Evolutionary conservation across 2,797 vertebrate species (phyloP).

Genomic region (Neosilurus mollespiculum): DNA sequence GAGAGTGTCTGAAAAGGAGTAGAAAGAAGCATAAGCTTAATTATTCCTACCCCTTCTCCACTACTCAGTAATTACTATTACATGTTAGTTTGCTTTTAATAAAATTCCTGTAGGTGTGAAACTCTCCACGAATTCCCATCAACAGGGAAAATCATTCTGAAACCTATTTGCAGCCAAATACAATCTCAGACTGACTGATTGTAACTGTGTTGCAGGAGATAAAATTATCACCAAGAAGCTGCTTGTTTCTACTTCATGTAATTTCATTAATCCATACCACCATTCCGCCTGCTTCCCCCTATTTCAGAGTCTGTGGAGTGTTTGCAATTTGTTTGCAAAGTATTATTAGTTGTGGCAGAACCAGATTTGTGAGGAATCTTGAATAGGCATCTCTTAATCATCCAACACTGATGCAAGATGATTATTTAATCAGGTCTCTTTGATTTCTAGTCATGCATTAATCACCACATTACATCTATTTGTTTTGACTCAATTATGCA

Average conservation of each 20-base stretch:
- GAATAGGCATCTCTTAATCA: constrained; percentile 48
- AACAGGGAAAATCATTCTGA: constrained; percentile 12
- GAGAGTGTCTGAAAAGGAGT: too few relatives aligned
- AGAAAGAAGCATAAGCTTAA: too few relatives aligned
- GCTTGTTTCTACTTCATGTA: neutral
- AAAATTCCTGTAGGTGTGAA: neutral
- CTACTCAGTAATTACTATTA: too few relatives aligned
- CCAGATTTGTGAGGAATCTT: constrained; percentile 50
- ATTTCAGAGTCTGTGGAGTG: constrained; percentile 23
- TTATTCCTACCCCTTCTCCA: too few relatives aligned
- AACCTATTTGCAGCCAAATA: constrained; percentile 4
- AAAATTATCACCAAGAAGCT: constrained; percentile 10
- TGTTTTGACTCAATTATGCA: constrained; percentile 54
- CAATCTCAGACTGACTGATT: neutral
- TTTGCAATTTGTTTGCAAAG: constrained; percentile 44
- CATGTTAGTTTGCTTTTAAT: neutral
- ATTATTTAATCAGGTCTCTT: constrained; percentile 49
- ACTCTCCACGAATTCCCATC: neutral
- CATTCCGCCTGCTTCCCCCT: constrained; percentile 23
- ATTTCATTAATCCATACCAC: constrained; percentile 34
- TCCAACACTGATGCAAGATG: constrained; percentile 42
- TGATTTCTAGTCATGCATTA: constrained; percentile 54
- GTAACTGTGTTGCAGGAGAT: constrained; percentile 9
- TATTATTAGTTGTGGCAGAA: constrained; percentile 46
- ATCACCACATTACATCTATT: constrained; percentile 52